Conservation (phyloP, 2,888 invertebrate species). For the Phasia obesa region DNA sequence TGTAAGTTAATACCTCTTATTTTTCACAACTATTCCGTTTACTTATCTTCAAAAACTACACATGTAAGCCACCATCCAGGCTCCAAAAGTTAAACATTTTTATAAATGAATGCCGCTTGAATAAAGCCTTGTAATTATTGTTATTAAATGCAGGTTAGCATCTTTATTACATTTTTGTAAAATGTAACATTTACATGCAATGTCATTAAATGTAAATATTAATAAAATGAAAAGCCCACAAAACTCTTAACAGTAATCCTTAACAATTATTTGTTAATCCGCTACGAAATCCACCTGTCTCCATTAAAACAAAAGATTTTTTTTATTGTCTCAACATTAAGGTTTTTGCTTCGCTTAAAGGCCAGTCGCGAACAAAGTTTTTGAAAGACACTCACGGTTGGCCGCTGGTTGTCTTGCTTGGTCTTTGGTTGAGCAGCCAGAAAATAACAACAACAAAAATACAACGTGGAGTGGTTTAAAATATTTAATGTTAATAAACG, state of each 20-base stretch:
- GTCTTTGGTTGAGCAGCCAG: not conserved
- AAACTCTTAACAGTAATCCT: conserved; percentile 57
- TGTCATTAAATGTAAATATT: conserved; percentile 56
- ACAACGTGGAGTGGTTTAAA: conserved; percentile 32
- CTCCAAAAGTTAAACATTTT: not conserved
- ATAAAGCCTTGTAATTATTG: conserved; percentile 23
- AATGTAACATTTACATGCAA: conserved; percentile 66
- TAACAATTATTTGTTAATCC: conserved; percentile 68
- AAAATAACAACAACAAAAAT: not conserved
- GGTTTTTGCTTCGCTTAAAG: conserved; percentile 3
- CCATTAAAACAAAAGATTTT: conserved; percentile 57
- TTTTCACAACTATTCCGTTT: no score
- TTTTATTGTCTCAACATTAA: conserved; percentile 1
- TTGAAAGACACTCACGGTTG: not conserved
- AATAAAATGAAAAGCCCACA: not conserved
- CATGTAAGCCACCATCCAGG: conserved; percentile 23
- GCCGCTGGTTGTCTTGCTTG: not conserved
- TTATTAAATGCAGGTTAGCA: conserved; percentile 26
- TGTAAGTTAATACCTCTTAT: no score
- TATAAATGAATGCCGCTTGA: not conserved
- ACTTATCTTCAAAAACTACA: no score
- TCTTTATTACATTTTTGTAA: conserved; percentile 54
- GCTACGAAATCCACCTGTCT: conserved; percentile 65
- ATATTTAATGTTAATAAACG: conserved; percentile 59
- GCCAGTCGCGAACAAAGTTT: conserved; percentile 17